Percentiles rank a stretch among this genome's conserved stretches.
These are phyloP conservation scores for Papilio protenor DNA, from an alignment of 2,888 invertebrate genomes.

Conservation along the genomic window DNA sequence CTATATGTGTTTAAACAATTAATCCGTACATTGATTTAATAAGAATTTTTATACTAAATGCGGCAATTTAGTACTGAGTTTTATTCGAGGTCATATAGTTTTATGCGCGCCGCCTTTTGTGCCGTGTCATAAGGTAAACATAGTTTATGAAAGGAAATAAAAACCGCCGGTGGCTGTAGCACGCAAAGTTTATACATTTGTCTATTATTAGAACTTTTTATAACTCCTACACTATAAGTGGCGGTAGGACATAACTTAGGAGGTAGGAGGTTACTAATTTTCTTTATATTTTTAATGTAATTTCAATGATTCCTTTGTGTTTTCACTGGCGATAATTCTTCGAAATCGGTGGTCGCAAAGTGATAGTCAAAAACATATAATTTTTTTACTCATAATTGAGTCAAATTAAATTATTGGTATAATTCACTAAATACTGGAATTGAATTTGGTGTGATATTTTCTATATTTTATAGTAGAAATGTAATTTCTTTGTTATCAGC, in stretches of 20 bases:
- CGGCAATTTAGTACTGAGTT: slow-evolving; percentile 28
- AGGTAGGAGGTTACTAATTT: too few relatives aligned
- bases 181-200: slow-evolving; percentile 27
- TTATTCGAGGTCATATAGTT: slow-evolving; percentile 37
- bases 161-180: slow-evolving; percentile 11
- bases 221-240: neutral
- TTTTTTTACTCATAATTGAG: too few relatives aligned
- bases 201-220: slow-evolving; percentile 33
- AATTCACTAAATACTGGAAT: neutral
- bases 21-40: neutral
- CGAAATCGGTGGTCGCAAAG: too few relatives aligned
- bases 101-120: slow-evolving; percentile 33
- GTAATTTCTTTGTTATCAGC: neutral
- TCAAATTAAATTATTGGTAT: neutral
- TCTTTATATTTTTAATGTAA: too few relatives aligned
- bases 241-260: neutral
- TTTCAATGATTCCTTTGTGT: too few relatives aligned
- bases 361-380: too few relatives aligned
- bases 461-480: neutral
- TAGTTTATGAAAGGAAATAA: slow-evolving; percentile 40
- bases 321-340: too few relatives aligned
- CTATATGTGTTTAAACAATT: neutral
- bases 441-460: neutral
- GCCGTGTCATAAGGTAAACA: slow-evolving; percentile 37
- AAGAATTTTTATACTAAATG: slow-evolving; percentile 12